These are phyloP conservation scores for Megaleporinus macrocephalus DNA, from an alignment of 2,113 vertebrate genomes.

Conservation along the genomic window DNA sequence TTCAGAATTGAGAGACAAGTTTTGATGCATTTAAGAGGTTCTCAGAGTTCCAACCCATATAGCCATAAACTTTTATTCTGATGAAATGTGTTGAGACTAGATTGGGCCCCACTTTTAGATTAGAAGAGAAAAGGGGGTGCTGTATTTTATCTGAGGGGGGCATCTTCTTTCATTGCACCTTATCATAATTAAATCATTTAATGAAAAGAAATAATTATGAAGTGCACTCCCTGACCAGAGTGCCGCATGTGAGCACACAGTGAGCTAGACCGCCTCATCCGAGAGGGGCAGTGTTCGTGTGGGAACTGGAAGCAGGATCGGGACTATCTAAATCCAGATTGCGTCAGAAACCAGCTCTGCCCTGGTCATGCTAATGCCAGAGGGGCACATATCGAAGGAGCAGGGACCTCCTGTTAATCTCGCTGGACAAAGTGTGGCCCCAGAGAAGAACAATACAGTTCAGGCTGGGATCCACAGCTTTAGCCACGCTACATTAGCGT, in stretches of 20 bases:
- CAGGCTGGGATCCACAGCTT: conserved; percentile 62
- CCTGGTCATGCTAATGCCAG: conserved; percentile 44
- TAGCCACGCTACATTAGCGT: conserved; percentile 62
- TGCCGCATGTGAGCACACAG: not conserved
- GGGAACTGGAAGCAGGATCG: conserved; percentile 54
- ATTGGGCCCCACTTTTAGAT: too few relatives aligned
- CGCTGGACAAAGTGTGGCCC: conserved; percentile 60
- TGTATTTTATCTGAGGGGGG: too few relatives aligned
- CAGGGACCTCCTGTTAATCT: conserved; percentile 68
- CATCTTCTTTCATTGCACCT: too few relatives aligned
- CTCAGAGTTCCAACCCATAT: too few relatives aligned
- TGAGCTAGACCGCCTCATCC: not conserved
- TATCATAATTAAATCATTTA: not conserved
- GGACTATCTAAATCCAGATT: conserved; percentile 26
- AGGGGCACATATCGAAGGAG: conserved; percentile 51
- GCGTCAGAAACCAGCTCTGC: not conserved
- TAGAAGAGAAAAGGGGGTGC: too few relatives aligned
- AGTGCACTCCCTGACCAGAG: not conserved
- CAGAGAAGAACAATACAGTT: conserved; percentile 62
- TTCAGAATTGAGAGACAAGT: too few relatives aligned
- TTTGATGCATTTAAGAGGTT: too few relatives aligned
- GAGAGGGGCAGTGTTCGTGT: conserved; percentile 16
- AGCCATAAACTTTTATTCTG: too few relatives aligned
- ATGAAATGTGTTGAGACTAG: too few relatives aligned
- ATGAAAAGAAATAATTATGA: not conserved